Percentiles rank a stretch among this genome's conserved stretches.
Conservation (phyloP, 2,797 vertebrate genomes). For the Muraenolepis orangiensis region DNA sequence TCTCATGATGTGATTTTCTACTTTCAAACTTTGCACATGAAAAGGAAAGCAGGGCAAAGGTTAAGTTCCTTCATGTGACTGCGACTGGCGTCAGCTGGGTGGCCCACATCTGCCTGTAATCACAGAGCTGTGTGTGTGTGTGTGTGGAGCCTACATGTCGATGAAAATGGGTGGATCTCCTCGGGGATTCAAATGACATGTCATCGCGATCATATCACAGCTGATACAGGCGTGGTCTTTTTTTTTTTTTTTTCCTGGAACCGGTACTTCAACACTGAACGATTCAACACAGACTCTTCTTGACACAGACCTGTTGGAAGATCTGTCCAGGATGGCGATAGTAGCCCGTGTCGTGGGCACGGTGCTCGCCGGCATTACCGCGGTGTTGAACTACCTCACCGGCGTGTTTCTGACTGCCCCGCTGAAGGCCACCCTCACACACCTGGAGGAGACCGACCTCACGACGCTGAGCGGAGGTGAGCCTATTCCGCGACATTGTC, state of each 20-base stretch:
- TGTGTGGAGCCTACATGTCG: background rate
- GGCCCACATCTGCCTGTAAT: background rate
- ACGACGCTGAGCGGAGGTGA: conserved; percentile 78
- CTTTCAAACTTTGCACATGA: background rate
- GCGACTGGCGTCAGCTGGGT: background rate
- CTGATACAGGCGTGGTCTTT: background rate
- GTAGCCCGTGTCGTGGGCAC: conserved; percentile 67
- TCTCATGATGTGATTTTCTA: background rate
- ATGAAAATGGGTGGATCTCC: background rate
- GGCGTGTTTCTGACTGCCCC: conserved; percentile 82
- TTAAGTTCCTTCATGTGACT: background rate
- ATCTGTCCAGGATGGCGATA: conserved; percentile 61
- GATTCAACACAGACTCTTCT: background rate
- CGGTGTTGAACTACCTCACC: conserved; percentile 77
- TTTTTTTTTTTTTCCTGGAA: too few species aligned
- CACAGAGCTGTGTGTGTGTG: background rate
- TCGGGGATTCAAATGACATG: background rate
- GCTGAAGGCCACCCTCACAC: conserved; percentile 71
- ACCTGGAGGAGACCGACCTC: conserved; percentile 80
- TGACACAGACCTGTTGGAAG: too few species aligned
- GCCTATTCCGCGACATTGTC: background rate
- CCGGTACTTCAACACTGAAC: background rate
- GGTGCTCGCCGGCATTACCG: conserved; percentile 69
- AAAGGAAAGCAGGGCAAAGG: background rate
- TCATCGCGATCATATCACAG: too few species aligned